Percentiles rank a stretch among this genome's conserved stretches.
These are phyloP conservation scores for Zaprionus camerounensis DNA, from an alignment of 1,140 invertebrate genomes.

Conservation along the genomic window DNA sequence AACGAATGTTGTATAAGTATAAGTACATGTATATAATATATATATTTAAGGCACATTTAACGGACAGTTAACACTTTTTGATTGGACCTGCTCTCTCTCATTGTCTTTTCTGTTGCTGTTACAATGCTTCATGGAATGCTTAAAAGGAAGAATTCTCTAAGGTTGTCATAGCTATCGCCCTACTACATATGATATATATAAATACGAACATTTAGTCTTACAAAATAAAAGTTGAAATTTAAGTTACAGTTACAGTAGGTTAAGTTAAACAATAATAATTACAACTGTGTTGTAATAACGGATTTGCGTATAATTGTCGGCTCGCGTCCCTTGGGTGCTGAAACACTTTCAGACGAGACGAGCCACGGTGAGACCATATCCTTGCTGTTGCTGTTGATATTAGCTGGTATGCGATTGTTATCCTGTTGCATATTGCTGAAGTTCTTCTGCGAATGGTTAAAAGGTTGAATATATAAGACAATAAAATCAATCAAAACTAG, in stretches of 20 bases:
- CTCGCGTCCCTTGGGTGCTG: constrained; percentile 87
- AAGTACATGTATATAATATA: constrained; percentile 59
- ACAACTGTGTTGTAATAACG: constrained; percentile 93
- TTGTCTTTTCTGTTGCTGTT: constrained; percentile 65
- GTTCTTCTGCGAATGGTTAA: constrained; percentile 80
- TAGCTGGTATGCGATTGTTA: constrained; percentile 77
- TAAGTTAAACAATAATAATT: constrained; percentile 81
- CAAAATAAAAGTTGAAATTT: constrained; percentile 56
- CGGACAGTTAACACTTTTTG: constrained; percentile 74
- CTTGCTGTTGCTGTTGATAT: constrained; percentile 78
- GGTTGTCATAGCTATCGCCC: constrained; percentile 62
- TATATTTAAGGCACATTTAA: constrained; percentile 79
- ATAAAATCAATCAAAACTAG: not conserved
- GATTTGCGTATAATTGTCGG: constrained; percentile 91
- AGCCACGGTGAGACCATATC: constrained; percentile 90
- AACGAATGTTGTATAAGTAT: constrained; percentile 7
- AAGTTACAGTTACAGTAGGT: constrained; percentile 83
- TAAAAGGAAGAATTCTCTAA: constrained; percentile 68
- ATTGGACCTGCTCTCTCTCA: constrained; percentile 79
- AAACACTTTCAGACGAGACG: constrained; percentile 89
- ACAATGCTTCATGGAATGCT: constrained; percentile 61
- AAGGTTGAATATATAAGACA: not conserved
- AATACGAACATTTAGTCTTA: constrained; percentile 77
- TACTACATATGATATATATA: constrained; percentile 50
- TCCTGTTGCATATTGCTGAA: constrained; percentile 82